Conservation (phyloP, 2,113 vertebrate species). For the Urocolius indicus region DNA sequence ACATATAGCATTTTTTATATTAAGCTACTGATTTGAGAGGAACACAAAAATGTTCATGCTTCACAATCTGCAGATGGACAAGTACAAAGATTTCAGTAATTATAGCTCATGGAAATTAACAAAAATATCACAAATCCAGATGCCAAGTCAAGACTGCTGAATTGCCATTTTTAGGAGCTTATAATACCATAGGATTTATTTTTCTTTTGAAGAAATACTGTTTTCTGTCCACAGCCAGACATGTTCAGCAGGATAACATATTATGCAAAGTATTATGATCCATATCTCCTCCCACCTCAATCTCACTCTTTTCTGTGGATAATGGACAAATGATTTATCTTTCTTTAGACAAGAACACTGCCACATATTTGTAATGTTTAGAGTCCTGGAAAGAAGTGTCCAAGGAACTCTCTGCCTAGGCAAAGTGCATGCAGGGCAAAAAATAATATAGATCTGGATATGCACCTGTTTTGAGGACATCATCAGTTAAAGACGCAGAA, state of each 20-base stretch:
- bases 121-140: background rate
- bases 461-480: background rate
- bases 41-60: conserved; percentile 29
- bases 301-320: background rate
- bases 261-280: conserved; percentile 22
- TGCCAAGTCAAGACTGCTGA: background rate
- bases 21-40: conserved; percentile 23
- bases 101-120: conserved; percentile 23
- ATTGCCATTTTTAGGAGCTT: background rate
- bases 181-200: conserved; percentile 13
- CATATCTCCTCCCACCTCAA: background rate
- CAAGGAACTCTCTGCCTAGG: background rate
- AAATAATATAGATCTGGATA: background rate
- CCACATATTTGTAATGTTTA: background rate
- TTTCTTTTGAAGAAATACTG: conserved; percentile 45
- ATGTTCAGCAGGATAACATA: background rate
- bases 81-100: conserved; percentile 35
- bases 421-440: background rate
- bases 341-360: background rate
- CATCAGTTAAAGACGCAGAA: background rate
- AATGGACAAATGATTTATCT: background rate
- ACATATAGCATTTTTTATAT: conserved; percentile 53
- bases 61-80: conserved; percentile 42
- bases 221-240: conserved; percentile 12
- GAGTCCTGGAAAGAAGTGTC: background rate